phyloP scores from a whole-genome alignment of 2,888 invertebrate genomes.

The Caenorhabditis panamensis region DNA sequence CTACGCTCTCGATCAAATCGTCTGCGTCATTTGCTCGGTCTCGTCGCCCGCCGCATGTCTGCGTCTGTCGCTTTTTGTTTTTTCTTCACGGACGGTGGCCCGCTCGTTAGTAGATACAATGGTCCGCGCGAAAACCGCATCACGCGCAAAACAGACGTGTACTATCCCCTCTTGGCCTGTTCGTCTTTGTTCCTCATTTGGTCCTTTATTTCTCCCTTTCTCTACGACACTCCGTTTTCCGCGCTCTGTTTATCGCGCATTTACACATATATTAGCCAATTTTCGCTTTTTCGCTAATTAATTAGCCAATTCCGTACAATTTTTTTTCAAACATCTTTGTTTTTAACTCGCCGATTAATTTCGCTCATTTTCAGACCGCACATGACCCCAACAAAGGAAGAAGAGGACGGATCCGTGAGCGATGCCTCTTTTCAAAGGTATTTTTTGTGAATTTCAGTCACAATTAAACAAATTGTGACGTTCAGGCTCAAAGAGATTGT shows the following conservation, averaged over 20 bases:
- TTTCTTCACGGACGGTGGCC: not conserved
- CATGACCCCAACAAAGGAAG: not conserved
- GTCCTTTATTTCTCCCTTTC: not conserved
- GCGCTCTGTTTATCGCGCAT: slow-evolving; percentile 36
- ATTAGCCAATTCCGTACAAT: no score
- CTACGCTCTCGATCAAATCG: slow-evolving; percentile 14
- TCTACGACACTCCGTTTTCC: slow-evolving; percentile 34
- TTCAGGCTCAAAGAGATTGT: slow-evolving; percentile 21
- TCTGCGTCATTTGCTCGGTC: slow-evolving; percentile 33
- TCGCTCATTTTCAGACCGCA: not conserved
- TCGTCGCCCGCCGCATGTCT: slow-evolving; percentile 18
- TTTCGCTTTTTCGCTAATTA: no score
- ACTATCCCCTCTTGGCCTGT: not conserved
- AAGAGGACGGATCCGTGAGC: not conserved
- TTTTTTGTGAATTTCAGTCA: not conserved
- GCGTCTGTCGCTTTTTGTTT: slow-evolving; percentile 40
- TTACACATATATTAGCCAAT: no score
- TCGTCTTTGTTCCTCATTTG: not conserved
- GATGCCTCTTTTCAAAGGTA: slow-evolving; percentile 28
- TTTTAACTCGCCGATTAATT: not conserved
- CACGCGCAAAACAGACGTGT: not conserved
- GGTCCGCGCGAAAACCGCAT: slow-evolving; percentile 5
- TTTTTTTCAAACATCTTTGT: not conserved
- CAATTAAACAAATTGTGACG: not conserved
- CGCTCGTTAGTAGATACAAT: not conserved